These are phyloP conservation scores for Lysandra coridon DNA, from an alignment of 2,888 invertebrate species.

Conservation along the genomic window DNA sequence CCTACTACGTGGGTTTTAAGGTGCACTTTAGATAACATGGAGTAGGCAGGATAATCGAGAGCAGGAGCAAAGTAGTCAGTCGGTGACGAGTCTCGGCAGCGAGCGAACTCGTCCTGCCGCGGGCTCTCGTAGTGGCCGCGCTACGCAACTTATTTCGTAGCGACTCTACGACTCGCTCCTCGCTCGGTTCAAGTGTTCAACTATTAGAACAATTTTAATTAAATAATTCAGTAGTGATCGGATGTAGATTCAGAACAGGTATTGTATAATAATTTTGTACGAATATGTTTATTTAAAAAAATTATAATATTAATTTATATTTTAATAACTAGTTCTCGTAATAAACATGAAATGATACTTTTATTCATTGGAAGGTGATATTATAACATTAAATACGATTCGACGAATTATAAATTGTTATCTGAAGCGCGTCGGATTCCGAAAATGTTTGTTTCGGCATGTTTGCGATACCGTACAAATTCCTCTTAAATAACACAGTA, in stretches of 20 bases:
- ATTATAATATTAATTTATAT: background rate
- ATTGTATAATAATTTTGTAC: background rate
- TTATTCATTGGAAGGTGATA: background rate
- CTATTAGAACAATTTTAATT: background rate
- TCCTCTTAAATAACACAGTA: constrained; percentile 6
- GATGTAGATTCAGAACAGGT: constrained; percentile 11
- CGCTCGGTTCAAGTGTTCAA: constrained; percentile 16
- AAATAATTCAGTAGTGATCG: background rate
- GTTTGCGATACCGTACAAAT: constrained; percentile 22
- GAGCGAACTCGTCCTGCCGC: constrained; percentile 52
- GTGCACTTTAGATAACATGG: constrained; percentile 48
- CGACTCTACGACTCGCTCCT: constrained; percentile 36
- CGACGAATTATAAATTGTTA: background rate
- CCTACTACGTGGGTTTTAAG: constrained; percentile 45
- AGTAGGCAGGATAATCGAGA: constrained; percentile 54
- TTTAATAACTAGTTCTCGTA: background rate
- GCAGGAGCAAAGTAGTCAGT: constrained; percentile 65
- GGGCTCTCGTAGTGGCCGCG: constrained; percentile 55
- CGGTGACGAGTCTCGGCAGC: constrained; percentile 64
- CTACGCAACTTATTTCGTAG: constrained; percentile 49
- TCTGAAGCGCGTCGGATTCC: background rate
- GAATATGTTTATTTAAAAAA: background rate
- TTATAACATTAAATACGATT: background rate
- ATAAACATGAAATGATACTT: background rate
- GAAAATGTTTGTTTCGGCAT: background rate